A percentile compares a stretch with the other conserved stretches of the same genome.
These are phyloP conservation scores for Sebastes schlegelii DNA, from an alignment of 2,113 vertebrate genomes.

Conservation along the genomic window DNA sequence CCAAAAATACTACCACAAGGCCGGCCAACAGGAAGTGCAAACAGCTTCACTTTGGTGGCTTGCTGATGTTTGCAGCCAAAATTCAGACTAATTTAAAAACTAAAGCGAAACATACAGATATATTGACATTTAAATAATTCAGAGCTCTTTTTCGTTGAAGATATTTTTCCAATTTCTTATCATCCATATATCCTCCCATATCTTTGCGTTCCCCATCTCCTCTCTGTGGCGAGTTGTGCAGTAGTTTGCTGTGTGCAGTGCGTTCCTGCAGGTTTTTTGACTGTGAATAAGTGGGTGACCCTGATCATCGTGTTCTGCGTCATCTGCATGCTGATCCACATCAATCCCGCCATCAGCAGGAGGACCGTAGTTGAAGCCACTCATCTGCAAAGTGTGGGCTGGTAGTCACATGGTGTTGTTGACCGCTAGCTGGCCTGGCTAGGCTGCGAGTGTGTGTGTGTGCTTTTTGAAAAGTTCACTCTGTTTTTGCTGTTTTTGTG, in stretches of 20 bases:
- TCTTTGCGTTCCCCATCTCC: constrained; percentile 20
- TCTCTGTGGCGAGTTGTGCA: constrained; percentile 55
- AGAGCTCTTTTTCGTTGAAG: background rate
- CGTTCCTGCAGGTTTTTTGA: constrained; percentile 55
- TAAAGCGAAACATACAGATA: background rate
- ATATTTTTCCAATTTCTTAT: background rate
- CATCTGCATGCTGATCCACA: constrained; percentile 74
- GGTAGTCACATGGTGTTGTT: constrained; percentile 60
- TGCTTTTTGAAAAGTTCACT: constrained; percentile 37
- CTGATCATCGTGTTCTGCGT: constrained; percentile 44
- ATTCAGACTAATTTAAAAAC: background rate
- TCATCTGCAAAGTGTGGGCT: constrained; percentile 61
- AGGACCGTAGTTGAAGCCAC: constrained; percentile 51
- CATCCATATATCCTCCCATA: background rate
- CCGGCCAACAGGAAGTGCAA: constrained; percentile 71
- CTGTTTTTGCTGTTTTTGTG: constrained; percentile 34
- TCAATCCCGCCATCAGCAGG: constrained; percentile 51
- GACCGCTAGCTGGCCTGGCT: constrained; percentile 54
- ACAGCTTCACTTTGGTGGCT: constrained; percentile 22
- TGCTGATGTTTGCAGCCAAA: constrained; percentile 35
- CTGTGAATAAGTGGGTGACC: constrained; percentile 51
- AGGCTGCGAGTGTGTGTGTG: constrained; percentile 60
- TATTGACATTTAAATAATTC: background rate
- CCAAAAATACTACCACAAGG: constrained; percentile 54
- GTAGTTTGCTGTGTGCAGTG: constrained; percentile 72